Conservation (phyloP, 2,888 invertebrate genomes). For the Strigamia crassipes region DNA sequence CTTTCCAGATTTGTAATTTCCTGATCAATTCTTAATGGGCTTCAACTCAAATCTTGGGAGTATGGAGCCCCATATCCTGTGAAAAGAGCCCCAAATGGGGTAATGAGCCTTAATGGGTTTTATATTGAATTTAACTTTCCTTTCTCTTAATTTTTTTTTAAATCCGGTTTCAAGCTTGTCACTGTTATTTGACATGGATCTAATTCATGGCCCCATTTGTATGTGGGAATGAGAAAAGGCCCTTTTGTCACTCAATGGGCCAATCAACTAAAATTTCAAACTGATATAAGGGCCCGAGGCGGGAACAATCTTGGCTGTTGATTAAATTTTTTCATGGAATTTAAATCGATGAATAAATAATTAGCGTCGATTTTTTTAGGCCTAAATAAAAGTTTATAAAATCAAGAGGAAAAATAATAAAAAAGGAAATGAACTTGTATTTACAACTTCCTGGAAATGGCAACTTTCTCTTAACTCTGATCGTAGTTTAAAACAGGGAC, state of each 20-base stretch:
- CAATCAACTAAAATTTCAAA: conserved; percentile 20
- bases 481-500: conserved; percentile 10
- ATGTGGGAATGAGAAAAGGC: conserved; percentile 39
- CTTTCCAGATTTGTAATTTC: conserved; percentile 47
- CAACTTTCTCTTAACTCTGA: conserved; percentile 13
- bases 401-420: conserved; percentile 30
- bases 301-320: not conserved
- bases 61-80: conserved; percentile 45
- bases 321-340: not conserved
- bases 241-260: conserved; percentile 38
- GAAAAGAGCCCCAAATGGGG: conserved; percentile 44
- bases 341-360: conserved; percentile 19
- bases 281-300: not conserved
- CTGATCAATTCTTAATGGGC: conserved; percentile 46
- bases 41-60: conserved; percentile 45
- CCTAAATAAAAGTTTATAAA: conserved; percentile 34
- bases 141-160: conserved; percentile 43
- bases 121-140: conserved; percentile 45
- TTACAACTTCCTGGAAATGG: conserved; percentile 44
- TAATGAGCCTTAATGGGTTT: conserved; percentile 45
- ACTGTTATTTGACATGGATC: conserved; percentile 38
- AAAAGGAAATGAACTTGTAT: conserved; percentile 42
- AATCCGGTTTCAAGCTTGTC: conserved; percentile 42
- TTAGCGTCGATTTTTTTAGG: conserved; percentile 3
- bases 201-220: conserved; percentile 38